A percentile compares a stretch with the other conserved stretches of the same genome.
Evolutionary conservation across 2,113 vertebrate species (phyloP).

Genomic region (Danionella cerebrum): DNA sequence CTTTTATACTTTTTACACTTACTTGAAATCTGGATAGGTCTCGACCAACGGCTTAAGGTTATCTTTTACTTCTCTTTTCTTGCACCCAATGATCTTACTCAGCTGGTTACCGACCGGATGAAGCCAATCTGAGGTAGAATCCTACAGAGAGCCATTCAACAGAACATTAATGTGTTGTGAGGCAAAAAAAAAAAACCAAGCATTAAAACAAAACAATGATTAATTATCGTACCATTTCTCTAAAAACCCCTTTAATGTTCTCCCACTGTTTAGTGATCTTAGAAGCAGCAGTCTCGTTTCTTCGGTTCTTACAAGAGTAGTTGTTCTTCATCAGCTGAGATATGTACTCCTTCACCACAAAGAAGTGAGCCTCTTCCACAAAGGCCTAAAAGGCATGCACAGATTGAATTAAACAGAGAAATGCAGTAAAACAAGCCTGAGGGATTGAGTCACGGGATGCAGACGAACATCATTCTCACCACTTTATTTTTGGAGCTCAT

Average conservation of each 20-base stretch:
- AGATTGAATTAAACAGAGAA: neutral
- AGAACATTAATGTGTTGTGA: neutral
- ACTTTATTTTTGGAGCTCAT: constrained; percentile 47
- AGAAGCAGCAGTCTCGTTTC: constrained; percentile 50
- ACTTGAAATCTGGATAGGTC: constrained; percentile 49
- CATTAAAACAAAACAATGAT: neutral
- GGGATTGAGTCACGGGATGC: neutral
- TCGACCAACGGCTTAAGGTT: constrained; percentile 29
- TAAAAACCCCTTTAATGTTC: constrained; percentile 45
- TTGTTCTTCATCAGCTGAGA: constrained; percentile 30
- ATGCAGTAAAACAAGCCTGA: neutral
- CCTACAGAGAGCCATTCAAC: constrained; percentile 32
- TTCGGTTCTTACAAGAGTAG: constrained; percentile 56
- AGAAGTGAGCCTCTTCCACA: constrained; percentile 45
- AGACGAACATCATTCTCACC: constrained; percentile 17
- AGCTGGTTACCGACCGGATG: constrained; percentile 50
- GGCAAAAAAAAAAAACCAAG: neutral
- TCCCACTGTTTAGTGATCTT: constrained; percentile 54
- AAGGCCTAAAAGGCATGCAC: constrained; percentile 45
- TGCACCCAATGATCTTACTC: constrained; percentile 40
- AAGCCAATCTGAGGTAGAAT: constrained; percentile 55
- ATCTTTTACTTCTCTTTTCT: constrained; percentile 36
- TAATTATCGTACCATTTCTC: constrained; percentile 49
- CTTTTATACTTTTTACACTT: neutral
- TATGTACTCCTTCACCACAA: constrained; percentile 24